A percentile compares a stretch with the other conserved stretches of the same genome.
Conservation (phyloP, 2,113 vertebrate species). For the Camarhynchus parvulus region DNA sequence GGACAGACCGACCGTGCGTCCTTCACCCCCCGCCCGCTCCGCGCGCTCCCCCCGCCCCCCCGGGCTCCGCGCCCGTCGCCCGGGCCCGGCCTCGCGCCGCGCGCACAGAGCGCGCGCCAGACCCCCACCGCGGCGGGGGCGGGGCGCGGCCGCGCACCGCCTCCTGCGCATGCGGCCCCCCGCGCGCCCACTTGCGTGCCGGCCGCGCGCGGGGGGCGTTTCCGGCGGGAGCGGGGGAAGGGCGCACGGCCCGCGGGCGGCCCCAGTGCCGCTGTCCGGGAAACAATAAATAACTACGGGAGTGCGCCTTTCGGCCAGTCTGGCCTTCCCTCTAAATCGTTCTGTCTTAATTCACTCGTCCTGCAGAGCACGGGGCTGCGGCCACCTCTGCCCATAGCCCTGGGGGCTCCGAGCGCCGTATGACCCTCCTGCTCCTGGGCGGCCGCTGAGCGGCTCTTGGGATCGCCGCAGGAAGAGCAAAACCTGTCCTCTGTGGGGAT, state of each 20-base stretch:
- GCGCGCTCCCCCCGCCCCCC: too few relatives aligned
- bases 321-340: fast-evolving
- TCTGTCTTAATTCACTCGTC: not conserved
- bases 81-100: too few relatives aligned
- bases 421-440: fast-evolving
- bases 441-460: not conserved
- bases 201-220: too few relatives aligned
- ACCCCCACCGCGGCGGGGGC: too few relatives aligned
- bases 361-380: not conserved
- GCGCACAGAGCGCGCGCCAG: too few relatives aligned
- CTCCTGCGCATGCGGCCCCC: too few relatives aligned
- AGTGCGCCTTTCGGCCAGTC: fast-evolving
- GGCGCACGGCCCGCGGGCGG: not conserved
- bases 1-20: too few relatives aligned
- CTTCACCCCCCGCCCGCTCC: too few relatives aligned
- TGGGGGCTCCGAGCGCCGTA: fast-evolving
- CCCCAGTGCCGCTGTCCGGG: too few relatives aligned
- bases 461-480: not conserved
- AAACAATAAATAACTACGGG: fast-evolving
- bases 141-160: too few relatives aligned
- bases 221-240: not conserved
- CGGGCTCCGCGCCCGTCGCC: too few relatives aligned
- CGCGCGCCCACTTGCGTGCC: too few relatives aligned
- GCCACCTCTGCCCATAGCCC: fast-evolving
- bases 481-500: not conserved